These are phyloP conservation scores for Macrocentrus cingulum DNA, from an alignment of 1,140 invertebrate genomes.

Conservation along the genomic window DNA sequence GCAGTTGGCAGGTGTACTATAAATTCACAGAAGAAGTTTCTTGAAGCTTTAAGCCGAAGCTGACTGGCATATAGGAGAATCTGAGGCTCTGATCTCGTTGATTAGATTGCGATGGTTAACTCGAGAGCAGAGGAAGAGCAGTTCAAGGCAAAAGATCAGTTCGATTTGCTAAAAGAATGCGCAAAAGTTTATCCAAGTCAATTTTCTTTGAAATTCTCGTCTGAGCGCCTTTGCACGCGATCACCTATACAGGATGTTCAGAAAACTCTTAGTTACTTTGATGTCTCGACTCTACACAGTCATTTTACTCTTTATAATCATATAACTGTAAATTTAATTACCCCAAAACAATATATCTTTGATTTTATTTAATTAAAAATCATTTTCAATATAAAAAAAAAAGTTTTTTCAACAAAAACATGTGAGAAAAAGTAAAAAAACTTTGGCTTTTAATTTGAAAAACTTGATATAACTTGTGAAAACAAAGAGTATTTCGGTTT, in stretches of 20 bases:
- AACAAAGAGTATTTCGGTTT: too few species aligned
- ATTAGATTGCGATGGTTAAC: constrained; percentile 43
- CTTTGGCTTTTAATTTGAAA: too few species aligned
- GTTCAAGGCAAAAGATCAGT: neutral
- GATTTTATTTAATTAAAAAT: too few species aligned
- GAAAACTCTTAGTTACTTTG: neutral
- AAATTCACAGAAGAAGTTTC: constrained; percentile 24
- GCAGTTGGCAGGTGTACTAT: constrained; percentile 5
- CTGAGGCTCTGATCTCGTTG: constrained; percentile 32
- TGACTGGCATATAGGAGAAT: constrained; percentile 15
- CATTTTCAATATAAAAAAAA: too few species aligned
- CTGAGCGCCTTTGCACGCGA: neutral
- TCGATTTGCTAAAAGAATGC: constrained; percentile 29
- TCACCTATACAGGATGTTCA: constrained; percentile 9
- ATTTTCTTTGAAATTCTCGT: constrained; percentile 16
- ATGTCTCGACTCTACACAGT: neutral
- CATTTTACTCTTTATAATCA: too few species aligned
- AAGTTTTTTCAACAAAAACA: too few species aligned
- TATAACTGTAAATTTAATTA: too few species aligned
- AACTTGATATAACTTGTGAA: too few species aligned
- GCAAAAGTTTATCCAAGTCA: constrained; percentile 15
- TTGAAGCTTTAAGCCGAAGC: neutral
- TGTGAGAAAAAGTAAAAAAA: too few species aligned
- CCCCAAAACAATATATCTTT: too few species aligned
- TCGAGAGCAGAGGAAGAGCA: constrained; percentile 26